Evolutionary conservation across 2,888 invertebrate genomes (phyloP).

Genomic region (Drosophila cyrtoloma): DNA sequence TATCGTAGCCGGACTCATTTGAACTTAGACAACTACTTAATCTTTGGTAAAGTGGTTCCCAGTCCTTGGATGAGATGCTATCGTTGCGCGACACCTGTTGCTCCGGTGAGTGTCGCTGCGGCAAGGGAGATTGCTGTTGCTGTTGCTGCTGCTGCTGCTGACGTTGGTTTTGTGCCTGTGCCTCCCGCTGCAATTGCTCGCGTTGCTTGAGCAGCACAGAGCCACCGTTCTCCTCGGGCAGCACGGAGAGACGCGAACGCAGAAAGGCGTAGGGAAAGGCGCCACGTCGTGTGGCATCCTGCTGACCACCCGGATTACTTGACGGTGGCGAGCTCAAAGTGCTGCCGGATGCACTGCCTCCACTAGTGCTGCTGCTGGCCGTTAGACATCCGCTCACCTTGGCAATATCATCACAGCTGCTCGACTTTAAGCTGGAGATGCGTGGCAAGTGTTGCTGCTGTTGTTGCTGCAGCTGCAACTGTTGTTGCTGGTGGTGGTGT

Average conservation of each 20-base stretch:
- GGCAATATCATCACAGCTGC: slow-evolving; percentile 91
- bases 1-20: slow-evolving; percentile 93
- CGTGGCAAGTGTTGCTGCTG: slow-evolving; percentile 58
- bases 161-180: slow-evolving; percentile 10
- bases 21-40: slow-evolving; percentile 92
- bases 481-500: slow-evolving; percentile 42
- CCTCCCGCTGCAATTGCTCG: slow-evolving; percentile 44
- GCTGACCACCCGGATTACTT: slow-evolving; percentile 18
- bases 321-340: slow-evolving; percentile 59
- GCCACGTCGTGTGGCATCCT: slow-evolving; percentile 87
- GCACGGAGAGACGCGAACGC: slow-evolving; percentile 90
- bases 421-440: slow-evolving; percentile 86
- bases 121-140: slow-evolving; percentile 66
- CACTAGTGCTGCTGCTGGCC: slow-evolving; percentile 49
- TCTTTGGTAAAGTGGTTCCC: slow-evolving; percentile 88
- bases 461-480: slow-evolving; percentile 52
- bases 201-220: slow-evolving; percentile 85
- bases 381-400: slow-evolving; percentile 86
- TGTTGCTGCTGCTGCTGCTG: slow-evolving; percentile 79
- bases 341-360: slow-evolving; percentile 41
- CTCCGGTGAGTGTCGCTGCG: slow-evolving; percentile 84
- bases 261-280: slow-evolving; percentile 92
- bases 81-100: slow-evolving; percentile 86
- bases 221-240: slow-evolving; percentile 90
- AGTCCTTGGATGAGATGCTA: slow-evolving; percentile 87